These are phyloP conservation scores for Synanthedon myopaeformis DNA, from an alignment of 2,888 invertebrate genomes.

Conservation along the genomic window DNA sequence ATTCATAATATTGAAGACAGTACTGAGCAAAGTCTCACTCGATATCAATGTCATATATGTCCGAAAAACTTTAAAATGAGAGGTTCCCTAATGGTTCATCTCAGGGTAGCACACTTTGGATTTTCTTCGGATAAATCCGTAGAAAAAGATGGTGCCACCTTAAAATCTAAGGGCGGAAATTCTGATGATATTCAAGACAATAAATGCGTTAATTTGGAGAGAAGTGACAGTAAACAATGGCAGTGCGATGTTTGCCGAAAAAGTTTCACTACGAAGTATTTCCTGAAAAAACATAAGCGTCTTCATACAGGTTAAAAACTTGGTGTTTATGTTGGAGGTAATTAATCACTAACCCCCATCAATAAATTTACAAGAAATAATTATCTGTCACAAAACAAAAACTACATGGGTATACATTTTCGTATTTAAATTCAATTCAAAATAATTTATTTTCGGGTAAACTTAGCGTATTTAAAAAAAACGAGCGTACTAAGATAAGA, in stretches of 20 bases:
- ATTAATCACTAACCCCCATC: constrained; percentile 46
- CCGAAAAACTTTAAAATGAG: constrained; percentile 84
- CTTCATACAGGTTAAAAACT: constrained; percentile 80
- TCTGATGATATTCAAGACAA: constrained; percentile 18
- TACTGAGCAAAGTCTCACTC: constrained; percentile 40
- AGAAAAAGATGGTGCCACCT: constrained; percentile 10
- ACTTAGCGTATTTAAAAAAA: too few relatives aligned
- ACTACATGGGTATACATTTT: too few relatives aligned
- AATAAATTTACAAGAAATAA: background rate
- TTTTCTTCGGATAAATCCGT: constrained; percentile 40
- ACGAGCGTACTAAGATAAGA: background rate
- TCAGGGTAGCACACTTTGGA: constrained; percentile 82
- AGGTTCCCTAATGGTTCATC: constrained; percentile 84
- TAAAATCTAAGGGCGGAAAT: constrained; percentile 17
- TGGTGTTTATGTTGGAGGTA: constrained; percentile 57
- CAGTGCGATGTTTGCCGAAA: constrained; percentile 87
- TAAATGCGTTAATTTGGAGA: constrained; percentile 25
- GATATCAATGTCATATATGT: constrained; percentile 81
- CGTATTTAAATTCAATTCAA: too few relatives aligned
- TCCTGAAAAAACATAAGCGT: constrained; percentile 88
- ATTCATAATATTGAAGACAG: constrained; percentile 70
- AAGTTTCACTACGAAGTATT: constrained; percentile 89
- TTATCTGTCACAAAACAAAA: too few relatives aligned
- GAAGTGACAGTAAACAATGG: constrained; percentile 82
- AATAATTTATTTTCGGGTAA: too few relatives aligned